These are phyloP conservation scores for Torymus aiolomorphi DNA, from an alignment of 2,888 invertebrate species.

Conservation along the genomic window DNA sequence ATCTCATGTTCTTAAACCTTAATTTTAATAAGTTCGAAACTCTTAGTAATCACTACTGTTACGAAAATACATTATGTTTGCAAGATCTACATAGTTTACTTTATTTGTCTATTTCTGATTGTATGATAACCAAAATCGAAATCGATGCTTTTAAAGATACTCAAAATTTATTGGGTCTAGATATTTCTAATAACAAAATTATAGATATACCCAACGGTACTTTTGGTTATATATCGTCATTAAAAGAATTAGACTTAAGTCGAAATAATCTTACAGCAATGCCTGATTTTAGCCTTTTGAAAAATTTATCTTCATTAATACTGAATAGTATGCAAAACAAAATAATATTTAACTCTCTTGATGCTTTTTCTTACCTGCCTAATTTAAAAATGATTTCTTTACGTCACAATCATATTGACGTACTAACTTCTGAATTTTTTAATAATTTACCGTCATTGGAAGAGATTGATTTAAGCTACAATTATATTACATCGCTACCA, in stretches of 20 bases:
- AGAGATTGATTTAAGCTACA: constrained; percentile 27
- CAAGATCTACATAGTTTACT: constrained; percentile 30
- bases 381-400: constrained; percentile 15
- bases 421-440: background rate
- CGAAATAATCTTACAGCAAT: background rate
- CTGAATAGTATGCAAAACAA: background rate
- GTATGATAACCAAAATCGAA: constrained; percentile 40
- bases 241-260: constrained; percentile 17
- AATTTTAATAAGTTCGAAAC: constrained; percentile 22
- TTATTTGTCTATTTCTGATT: constrained; percentile 34
- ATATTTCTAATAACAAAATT: constrained; percentile 53
- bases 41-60: background rate
- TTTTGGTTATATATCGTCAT: constrained; percentile 20
- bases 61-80: constrained; percentile 31
- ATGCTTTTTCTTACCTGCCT: background rate
- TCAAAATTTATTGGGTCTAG: constrained; percentile 42
- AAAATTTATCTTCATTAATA: constrained; percentile 5
- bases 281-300: background rate
- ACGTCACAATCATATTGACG: background rate
- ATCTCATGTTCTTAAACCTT: constrained; percentile 23
- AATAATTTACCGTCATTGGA: constrained; percentile 8
- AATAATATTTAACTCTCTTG: background rate
- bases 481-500: background rate
- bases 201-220: constrained; percentile 24
- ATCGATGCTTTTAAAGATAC: constrained; percentile 45